phyloP scores from a whole-genome alignment of 2,113 vertebrate genomes.

The Macheiramphus alcinus region DNA sequence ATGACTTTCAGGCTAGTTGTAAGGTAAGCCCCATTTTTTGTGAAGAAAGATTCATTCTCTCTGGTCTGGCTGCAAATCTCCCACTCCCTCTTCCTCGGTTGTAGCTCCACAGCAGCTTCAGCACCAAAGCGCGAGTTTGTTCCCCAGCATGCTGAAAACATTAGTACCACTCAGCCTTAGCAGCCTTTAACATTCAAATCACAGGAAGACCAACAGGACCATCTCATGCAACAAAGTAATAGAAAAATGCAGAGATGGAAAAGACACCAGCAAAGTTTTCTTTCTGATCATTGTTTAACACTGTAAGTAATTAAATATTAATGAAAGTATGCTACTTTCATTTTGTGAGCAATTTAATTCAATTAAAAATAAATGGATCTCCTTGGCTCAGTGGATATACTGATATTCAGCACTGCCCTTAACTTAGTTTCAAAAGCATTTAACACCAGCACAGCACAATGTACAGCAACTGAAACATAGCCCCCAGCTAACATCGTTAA shows the following conservation, averaged over 20 bases:
- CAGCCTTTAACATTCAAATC: slow-evolving; percentile 37
- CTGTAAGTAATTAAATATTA: slow-evolving; percentile 82
- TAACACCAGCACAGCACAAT: slow-evolving; percentile 57
- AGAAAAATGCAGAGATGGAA: slow-evolving; percentile 52
- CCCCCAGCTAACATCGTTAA: slow-evolving; percentile 48
- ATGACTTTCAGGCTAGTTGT: neutral
- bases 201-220: slow-evolving; percentile 21
- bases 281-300: slow-evolving; percentile 81
- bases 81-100: accelerated
- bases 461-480: slow-evolving; percentile 26
- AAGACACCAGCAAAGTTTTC: slow-evolving; percentile 73
- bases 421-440: slow-evolving; percentile 64
- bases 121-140: neutral
- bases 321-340: slow-evolving; percentile 82
- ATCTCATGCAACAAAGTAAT: slow-evolving; percentile 36
- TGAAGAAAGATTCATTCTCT: neutral
- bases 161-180: neutral
- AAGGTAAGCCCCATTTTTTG: neutral
- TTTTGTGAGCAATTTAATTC: slow-evolving; percentile 87
- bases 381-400: slow-evolving; percentile 77
- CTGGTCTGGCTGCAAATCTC: neutral
- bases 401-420: slow-evolving; percentile 69
- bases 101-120: neutral
- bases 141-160: neutral
- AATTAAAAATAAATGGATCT: slow-evolving; percentile 86